Percentiles rank a stretch among this genome's conserved stretches.
phyloP scores from a whole-genome alignment of 2,888 invertebrate genomes.

The Agonopterix arenella region DNA sequence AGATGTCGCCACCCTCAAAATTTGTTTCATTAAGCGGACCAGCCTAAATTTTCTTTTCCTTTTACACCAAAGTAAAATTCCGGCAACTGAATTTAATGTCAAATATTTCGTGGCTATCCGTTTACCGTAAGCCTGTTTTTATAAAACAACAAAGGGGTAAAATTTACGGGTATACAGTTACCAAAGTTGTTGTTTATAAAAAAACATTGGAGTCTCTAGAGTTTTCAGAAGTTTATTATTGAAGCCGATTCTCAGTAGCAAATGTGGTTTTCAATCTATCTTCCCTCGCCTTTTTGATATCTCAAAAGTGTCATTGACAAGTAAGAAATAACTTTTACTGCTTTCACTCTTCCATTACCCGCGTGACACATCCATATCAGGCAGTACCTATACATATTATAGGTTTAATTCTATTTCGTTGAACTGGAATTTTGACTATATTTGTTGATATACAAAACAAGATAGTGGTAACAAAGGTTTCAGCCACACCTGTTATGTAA shows the following conservation, averaged over 20 bases:
- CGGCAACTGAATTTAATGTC: constrained; percentile 39
- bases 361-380: neutral
- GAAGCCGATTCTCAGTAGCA: constrained; percentile 5
- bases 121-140: constrained; percentile 42
- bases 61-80: constrained; percentile 42
- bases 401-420: neutral
- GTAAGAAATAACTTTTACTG: neutral
- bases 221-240: neutral
- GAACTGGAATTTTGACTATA: neutral
- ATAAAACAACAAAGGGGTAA: constrained; percentile 41
- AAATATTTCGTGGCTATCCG: constrained; percentile 51
- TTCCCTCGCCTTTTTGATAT: neutral
- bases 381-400: neutral
- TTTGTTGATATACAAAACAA: neutral
- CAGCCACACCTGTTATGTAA: constrained; percentile 3
- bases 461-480: constrained; percentile 30
- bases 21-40: constrained; percentile 69
- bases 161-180: constrained; percentile 40
- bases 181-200: constrained; percentile 27
- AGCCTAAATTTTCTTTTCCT: constrained; percentile 59
- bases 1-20: constrained; percentile 67
- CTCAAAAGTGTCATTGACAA: neutral
- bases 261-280: neutral
- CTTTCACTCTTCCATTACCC: neutral
- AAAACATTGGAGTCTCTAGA: constrained; percentile 4